Conservation (phyloP, 2,888 invertebrate species). For the Cephus nigrinus region DNA sequence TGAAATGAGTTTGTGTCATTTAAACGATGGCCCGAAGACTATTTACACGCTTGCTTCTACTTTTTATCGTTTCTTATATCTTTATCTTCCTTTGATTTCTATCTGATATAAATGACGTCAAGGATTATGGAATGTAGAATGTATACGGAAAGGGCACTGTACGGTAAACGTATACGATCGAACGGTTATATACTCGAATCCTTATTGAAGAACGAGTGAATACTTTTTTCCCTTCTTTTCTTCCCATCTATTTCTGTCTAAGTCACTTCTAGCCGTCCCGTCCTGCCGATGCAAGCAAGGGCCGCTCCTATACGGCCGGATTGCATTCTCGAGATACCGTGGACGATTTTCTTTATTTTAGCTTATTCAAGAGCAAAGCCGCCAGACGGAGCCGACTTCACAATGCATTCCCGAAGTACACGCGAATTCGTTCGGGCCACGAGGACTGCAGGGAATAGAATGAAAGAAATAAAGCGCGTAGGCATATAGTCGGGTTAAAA, state of each 20-base stretch:
- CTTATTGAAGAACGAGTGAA: neutral
- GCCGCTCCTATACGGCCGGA: slow-evolving; percentile 50
- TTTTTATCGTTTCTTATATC: neutral
- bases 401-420: neutral
- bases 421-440: neutral
- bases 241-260: neutral
- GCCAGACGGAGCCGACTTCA: neutral
- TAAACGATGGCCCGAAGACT: neutral
- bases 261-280: neutral
- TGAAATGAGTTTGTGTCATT: neutral
- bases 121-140: neutral
- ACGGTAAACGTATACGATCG: neutral
- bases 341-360: neutral
- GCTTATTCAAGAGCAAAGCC: neutral
- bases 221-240: neutral
- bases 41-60: neutral
- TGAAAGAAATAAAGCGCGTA: neutral
- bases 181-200: neutral
- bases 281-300: neutral
- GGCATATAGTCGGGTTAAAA: neutral
- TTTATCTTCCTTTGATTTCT: neutral
- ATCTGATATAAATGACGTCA: neutral
- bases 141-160: neutral
- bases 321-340: slow-evolving; percentile 49
- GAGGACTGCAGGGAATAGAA: neutral